Conservation (phyloP, 2,113 vertebrate genomes). For the Stomatorhinus ivindoensis region DNA sequence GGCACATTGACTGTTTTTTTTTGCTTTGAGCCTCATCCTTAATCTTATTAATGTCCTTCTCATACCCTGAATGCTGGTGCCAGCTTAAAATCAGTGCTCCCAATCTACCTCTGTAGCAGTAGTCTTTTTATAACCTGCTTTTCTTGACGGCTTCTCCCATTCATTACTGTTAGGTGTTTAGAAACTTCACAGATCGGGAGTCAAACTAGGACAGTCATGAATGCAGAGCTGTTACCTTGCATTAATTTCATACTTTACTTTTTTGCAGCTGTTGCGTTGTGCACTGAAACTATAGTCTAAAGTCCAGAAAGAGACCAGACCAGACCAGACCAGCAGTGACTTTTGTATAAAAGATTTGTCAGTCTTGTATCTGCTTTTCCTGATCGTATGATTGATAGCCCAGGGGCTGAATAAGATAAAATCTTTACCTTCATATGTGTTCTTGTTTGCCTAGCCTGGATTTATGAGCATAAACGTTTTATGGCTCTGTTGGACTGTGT, state of each 20-base stretch:
- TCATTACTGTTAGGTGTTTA: not conserved
- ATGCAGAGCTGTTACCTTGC: not conserved
- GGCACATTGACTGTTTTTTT: not conserved
- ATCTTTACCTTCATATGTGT: not conserved
- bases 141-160: not conserved
- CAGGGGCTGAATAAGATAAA: not conserved
- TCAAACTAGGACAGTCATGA: not conserved
- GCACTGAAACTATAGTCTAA: not conserved
- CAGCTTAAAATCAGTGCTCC: not conserved
- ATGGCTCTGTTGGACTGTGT: not conserved
- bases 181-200: not conserved
- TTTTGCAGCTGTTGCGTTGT: not conserved
- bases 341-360: not conserved
- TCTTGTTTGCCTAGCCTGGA: not conserved
- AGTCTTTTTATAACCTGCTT: not conserved
- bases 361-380: not conserved
- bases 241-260: not conserved
- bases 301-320: not conserved
- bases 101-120: not conserved
- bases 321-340: not conserved
- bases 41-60: not conserved
- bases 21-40: not conserved
- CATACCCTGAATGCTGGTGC: not conserved
- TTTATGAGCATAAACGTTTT: not conserved
- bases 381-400: not conserved